These are phyloP conservation scores for Thamnaconus septentrionalis DNA, from an alignment of 2,113 vertebrate species.

Conservation along the genomic window DNA sequence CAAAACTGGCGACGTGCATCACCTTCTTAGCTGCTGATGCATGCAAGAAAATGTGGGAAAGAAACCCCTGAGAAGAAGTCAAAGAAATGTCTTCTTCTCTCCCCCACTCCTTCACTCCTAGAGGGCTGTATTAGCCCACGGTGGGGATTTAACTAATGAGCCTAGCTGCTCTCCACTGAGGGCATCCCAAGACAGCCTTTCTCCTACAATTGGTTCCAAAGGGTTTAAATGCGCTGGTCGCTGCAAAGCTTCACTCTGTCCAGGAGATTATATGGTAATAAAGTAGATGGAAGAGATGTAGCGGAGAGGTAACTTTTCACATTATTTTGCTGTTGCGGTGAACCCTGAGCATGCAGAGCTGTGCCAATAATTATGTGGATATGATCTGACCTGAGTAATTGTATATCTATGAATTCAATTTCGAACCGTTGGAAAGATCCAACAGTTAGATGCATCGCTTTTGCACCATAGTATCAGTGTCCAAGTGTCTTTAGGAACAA, in stretches of 20 bases:
- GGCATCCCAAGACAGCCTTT: conserved; percentile 79
- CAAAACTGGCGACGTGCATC: conserved; percentile 49
- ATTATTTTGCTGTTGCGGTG: conserved; percentile 63
- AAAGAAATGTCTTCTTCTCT: conserved; percentile 74
- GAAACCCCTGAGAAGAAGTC: conserved; percentile 74
- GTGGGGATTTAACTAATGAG: conserved; percentile 84
- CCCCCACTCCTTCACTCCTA: conserved; percentile 69
- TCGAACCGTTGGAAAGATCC: too few species aligned
- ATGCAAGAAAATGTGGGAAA: conserved; percentile 76
- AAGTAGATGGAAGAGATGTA: conserved; percentile 72
- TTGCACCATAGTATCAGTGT: too few species aligned
- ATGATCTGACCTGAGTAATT: too few species aligned
- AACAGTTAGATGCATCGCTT: too few species aligned
- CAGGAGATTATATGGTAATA: conserved; percentile 76
- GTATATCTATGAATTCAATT: conserved; percentile 20
- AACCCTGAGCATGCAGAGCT: conserved; percentile 25
- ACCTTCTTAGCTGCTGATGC: conserved; percentile 76
- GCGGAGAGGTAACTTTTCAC: conserved; percentile 45
- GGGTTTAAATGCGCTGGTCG: conserved; percentile 77
- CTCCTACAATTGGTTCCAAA: conserved; percentile 83
- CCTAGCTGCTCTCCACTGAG: conserved; percentile 77
- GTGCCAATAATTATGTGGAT: not conserved
- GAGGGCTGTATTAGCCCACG: conserved; percentile 76
- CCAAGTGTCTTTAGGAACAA: too few species aligned
- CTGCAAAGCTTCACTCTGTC: conserved; percentile 71